Evolutionary conservation across 2,113 vertebrate species (phyloP), one percentile per base, ranked within the genome.

Genomic region (Amazona vittata): DNA sequence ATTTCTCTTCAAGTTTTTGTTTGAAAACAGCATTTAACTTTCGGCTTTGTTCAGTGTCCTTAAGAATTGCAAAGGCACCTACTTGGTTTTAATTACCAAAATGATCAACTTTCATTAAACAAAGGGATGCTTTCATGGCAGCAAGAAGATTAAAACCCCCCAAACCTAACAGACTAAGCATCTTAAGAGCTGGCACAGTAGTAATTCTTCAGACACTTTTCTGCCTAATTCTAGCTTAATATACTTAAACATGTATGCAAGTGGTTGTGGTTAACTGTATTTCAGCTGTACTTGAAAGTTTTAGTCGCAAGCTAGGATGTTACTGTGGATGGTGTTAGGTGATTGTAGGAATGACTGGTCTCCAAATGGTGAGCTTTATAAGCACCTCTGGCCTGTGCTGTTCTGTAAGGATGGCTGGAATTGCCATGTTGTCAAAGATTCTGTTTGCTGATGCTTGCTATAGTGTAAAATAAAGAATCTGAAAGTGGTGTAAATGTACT

Each of bases 1-100:
- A 10, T 84, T 95, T 89, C 69, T 88, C 67, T 94, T 93, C 53
- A 93, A 82, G 67, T 89, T 96, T 86, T 59, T 73, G 21, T 67
- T 62, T 82, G 63, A 91, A 95, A 77, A 71, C 49, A 81, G 12
- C 46, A 25, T 91, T 81, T 84, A 80, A 37, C 53, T 93, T 77
- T 18, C 67, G 33, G n/a, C 41, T 91, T 92, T 8, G 4, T 82
- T 11, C 15, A 26, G 16, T 17, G 8, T 74, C 16, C 79, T 81
- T 39, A 85, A 39, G 71, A 86, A 80, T 64, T 71, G 18, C 35
- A 83, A 83, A 24, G 4, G 3, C 10, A 47, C 24, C 43, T 59
- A n/a, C 47, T 62, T 93, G 39, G 18, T 60, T 93, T 86, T 87
- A 81, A 84, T 75, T 95, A 74, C 52, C 37, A 44, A 86, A 88